phyloP scores from a whole-genome alignment of 2,113 vertebrate genomes.

The Ceuthmochares aereus region DNA sequence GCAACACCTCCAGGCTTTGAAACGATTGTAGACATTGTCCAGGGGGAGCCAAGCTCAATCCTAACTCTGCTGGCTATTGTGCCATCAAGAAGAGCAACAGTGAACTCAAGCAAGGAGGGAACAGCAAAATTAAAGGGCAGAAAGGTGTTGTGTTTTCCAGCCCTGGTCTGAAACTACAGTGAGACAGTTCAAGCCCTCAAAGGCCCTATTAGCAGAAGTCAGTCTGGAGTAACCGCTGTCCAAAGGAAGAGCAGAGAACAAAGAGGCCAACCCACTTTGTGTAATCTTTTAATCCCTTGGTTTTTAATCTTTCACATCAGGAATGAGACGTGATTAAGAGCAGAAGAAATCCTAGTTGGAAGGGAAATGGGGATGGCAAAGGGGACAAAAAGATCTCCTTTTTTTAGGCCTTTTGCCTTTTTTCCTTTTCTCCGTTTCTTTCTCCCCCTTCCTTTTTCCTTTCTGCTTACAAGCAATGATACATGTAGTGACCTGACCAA shows the following conservation, averaged over 20 bases:
- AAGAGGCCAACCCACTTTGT: not conserved
- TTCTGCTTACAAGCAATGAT: not conserved
- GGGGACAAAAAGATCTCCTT: not conserved
- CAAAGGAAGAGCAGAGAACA: not conserved
- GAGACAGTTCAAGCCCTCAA: not conserved
- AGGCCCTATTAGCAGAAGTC: not conserved
- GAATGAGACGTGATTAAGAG: slow-evolving; percentile 38
- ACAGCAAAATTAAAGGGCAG: not conserved
- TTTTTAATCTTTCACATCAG: slow-evolving; percentile 67
- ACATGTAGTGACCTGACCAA: not conserved
- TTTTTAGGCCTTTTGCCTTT: not conserved
- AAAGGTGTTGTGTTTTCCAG: not conserved
- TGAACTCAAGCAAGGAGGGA: not conserved
- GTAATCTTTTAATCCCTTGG: slow-evolving; percentile 76
- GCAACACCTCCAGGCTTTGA: not conserved
- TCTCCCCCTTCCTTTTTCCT: not conserved
- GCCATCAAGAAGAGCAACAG: not conserved
- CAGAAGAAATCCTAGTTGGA: not conserved
- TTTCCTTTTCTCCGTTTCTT: not conserved
- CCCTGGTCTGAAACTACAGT: not conserved
- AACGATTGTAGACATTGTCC: not conserved
- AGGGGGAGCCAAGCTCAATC: not conserved
- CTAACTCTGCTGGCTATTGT: not conserved
- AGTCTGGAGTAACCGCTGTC: not conserved
- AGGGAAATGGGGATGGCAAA: not conserved